Evolutionary conservation across 1,140 invertebrate genomes (phyloP).

Genomic region (Scaptomyza hsui): DNA sequence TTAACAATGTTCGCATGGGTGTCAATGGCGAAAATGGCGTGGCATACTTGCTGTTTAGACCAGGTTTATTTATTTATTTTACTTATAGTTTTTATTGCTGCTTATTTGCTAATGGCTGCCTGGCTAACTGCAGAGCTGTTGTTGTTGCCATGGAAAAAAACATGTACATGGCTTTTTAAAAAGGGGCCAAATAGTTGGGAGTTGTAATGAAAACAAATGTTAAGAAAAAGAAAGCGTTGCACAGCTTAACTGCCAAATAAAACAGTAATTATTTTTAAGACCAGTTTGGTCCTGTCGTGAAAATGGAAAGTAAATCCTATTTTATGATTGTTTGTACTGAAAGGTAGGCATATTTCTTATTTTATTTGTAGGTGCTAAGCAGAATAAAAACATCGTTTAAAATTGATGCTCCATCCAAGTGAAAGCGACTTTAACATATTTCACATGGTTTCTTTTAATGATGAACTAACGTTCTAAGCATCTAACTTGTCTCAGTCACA

Average conservation of each 20-base stretch:
- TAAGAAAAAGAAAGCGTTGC: conserved; percentile 8
- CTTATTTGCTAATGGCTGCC: conserved; percentile 7
- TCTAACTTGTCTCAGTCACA: background rate
- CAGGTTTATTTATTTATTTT: conserved; percentile 26
- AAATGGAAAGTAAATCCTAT: background rate
- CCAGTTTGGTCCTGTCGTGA: background rate
- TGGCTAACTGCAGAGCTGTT: conserved; percentile 10
- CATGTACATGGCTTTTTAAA: conserved; percentile 19
- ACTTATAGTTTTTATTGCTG: conserved; percentile 17
- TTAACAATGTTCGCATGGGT: conserved; percentile 77
- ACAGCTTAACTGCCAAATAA: background rate
- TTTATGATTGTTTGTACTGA: background rate
- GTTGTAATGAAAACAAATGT: conserved; percentile 42
- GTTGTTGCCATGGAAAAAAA: conserved; percentile 8
- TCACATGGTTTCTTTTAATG: too few species aligned
- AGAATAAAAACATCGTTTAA: background rate
- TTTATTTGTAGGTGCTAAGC: too few species aligned
- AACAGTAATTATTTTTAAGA: background rate
- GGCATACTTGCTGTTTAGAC: conserved; percentile 39
- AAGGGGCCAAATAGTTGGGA: conserved; percentile 23
- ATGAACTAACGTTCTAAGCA: background rate
- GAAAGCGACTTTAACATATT: background rate
- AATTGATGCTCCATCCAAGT: background rate
- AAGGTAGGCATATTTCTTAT: too few species aligned
- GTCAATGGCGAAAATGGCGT: conserved; percentile 63